Percentiles rank a stretch among this genome's conserved stretches.
phyloP scores from a whole-genome alignment of 2,888 invertebrate species.

The Aradus depressus region DNA sequence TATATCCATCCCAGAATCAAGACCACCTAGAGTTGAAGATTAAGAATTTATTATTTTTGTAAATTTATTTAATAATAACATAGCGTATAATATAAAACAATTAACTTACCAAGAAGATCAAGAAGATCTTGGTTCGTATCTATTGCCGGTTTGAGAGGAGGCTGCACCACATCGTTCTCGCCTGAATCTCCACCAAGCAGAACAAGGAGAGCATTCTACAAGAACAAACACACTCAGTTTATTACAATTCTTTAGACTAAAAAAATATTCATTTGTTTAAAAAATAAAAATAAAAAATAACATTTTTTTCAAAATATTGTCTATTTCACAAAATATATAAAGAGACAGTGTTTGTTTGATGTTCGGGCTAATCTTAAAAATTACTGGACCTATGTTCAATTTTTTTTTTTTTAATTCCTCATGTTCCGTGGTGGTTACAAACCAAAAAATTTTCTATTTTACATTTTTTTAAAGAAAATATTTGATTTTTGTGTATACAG shows the following conservation, averaged over 20 bases:
- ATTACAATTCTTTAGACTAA: neutral
- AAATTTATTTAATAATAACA: neutral
- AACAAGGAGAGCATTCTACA: slow-evolving; percentile 74
- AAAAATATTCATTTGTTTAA: neutral
- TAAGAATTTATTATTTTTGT: neutral
- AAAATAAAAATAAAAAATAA: neutral
- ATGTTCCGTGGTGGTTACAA: no score
- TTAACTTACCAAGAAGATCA: slow-evolving; percentile 56
- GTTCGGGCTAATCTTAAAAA: no score
- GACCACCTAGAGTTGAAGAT: slow-evolving; percentile 25
- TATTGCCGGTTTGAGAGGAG: slow-evolving; percentile 38
- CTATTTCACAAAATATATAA: no score
- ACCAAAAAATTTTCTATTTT: no score
- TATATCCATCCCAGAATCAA: slow-evolving; percentile 25
- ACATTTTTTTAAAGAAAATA: no score
- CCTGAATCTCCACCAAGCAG: slow-evolving; percentile 57
- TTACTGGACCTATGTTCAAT: no score
- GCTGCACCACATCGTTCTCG: slow-evolving; percentile 39
- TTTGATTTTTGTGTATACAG: no score
- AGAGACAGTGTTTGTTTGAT: no score
- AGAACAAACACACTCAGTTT: slow-evolving; percentile 27
- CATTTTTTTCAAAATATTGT: no score
- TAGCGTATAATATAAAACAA: neutral
- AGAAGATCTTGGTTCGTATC: slow-evolving; percentile 66
- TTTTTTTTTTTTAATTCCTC: no score